Base-by-base conservation (phyloP, 2,113 vertebrate genomes). In the Pterocles orientalis region DNA sequence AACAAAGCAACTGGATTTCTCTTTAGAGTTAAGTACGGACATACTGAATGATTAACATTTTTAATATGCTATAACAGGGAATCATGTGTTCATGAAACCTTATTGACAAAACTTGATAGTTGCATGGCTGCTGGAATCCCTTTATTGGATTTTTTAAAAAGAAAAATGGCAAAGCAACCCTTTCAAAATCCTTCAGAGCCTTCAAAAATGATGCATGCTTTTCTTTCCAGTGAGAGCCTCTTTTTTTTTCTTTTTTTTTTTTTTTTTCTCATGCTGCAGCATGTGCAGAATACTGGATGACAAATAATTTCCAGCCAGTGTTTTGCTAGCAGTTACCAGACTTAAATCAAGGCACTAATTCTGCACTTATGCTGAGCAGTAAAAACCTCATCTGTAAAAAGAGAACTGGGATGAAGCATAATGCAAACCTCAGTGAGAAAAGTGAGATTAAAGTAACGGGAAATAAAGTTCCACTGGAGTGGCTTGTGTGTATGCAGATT, bases 1-100 rank as follows among this genome's bases (percentile, higher is more conserved):
- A 97, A 95, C 70, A 80, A 39, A 54, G n/a, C 17, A 84, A 43
- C 17, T 66, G 43, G 50, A 48, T 95, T 96, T 95, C 77, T 95
- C 82, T 88, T 94, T 86, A 71, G 78, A 84, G 58, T 91, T 92
- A 92, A 95, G 81, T 78, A 80, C 60, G 70, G 69, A 83, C 53
- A 82, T 41, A 69, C 71, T 92, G 95, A 90, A 86, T 76, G 82
- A 93, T 73, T 80, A 95, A 76, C 15, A 62, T 51, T 95, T 70
- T 94, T 79, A 77, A 70, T 91, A 82, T 29, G n/a, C 10, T 26
- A n/a, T 81, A 83, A 47, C 18, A 53, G 31, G 14, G 26, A 91
- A 80, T 53, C 4, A 8, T 62, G 47, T 60, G 29, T 61, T 94
- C 50, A 24, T 85, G 29, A 88, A 88, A 57, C 23, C 29, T 60